Percentiles rank a stretch among this genome's conserved stretches.
Conservation (phyloP, 92 coral and sea anemone species). For the Epizoanthus ramosus region DNA sequence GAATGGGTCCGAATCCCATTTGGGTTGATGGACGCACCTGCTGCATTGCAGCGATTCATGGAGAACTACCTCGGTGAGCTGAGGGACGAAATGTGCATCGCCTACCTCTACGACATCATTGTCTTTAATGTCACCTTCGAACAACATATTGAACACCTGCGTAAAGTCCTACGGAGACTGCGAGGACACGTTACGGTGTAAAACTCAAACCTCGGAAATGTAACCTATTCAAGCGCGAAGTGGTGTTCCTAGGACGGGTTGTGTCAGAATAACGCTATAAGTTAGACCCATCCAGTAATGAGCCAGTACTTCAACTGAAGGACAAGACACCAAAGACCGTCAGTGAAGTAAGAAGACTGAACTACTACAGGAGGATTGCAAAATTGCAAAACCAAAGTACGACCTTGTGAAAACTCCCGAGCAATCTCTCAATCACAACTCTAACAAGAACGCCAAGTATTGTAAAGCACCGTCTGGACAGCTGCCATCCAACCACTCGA, state of each 20-base stretch:
- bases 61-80: conserved; percentile 53
- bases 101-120: conserved; percentile 62
- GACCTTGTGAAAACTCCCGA: conserved; percentile 47
- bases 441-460: conserved; percentile 19
- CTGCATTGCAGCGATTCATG: conserved; percentile 66
- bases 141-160: conserved; percentile 52
- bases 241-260: conserved; percentile 59
- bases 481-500: conserved; percentile 52
- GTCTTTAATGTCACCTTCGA: conserved; percentile 53
- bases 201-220: conserved; percentile 64
- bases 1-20: conserved; percentile 72
- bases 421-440: neutral
- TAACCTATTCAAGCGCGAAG: conserved; percentile 55
- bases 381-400: conserved; percentile 52
- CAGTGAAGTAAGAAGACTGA: conserved; percentile 57
- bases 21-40: conserved; percentile 61
- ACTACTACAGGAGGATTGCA: conserved; percentile 60
- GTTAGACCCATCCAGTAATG: conserved; percentile 54
- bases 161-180: conserved; percentile 51
- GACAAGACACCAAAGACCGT: conserved; percentile 63
- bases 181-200: conserved; percentile 56
- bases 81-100: conserved; percentile 53
- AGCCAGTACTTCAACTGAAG: conserved; percentile 52
- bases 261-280: conserved; percentile 54
- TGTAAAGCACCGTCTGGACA: conserved; percentile 28